A percentile compares a stretch with the other conserved stretches of the same genome.
These are phyloP conservation scores for Catonia carolina DNA, from an alignment of 2,888 invertebrate genomes.

Conservation along the genomic window DNA sequence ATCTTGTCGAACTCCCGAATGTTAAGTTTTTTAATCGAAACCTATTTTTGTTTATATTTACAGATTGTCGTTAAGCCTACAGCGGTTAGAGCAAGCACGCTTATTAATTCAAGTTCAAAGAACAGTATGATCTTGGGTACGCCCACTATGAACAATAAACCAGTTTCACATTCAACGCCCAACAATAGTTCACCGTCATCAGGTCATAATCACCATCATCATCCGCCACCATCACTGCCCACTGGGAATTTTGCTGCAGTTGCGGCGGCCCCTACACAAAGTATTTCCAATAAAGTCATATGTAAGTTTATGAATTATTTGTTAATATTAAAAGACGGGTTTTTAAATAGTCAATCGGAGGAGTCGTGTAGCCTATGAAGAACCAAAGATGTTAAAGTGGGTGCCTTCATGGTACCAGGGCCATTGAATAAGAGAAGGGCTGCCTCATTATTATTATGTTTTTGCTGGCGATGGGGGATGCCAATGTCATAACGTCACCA, in stretches of 20 bases:
- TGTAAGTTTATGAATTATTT: slow-evolving; percentile 10
- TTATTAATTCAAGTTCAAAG: slow-evolving; percentile 18
- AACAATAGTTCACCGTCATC: slow-evolving; percentile 45
- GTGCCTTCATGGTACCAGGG: too few species aligned
- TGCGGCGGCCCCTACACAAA: slow-evolving; percentile 45
- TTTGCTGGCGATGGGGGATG: too few species aligned
- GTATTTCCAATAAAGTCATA: slow-evolving; percentile 34
- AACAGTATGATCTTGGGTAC: slow-evolving; percentile 40
- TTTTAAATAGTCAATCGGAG: too few species aligned
- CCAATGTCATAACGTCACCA: too few species aligned
- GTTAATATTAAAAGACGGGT: neutral
- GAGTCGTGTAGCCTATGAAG: too few species aligned
- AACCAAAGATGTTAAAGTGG: too few species aligned
- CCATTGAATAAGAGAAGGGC: too few species aligned
- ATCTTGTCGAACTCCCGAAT: too few species aligned
- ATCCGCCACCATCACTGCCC: slow-evolving; percentile 34
- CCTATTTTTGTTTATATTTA: slow-evolving; percentile 39
- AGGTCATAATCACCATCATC: slow-evolving; percentile 25
- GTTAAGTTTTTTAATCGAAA: too few species aligned
- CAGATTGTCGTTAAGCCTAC: slow-evolving; percentile 77
- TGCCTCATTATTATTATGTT: too few species aligned
- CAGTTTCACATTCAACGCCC: slow-evolving; percentile 39
- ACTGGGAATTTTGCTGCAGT: slow-evolving; percentile 58
- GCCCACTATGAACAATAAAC: slow-evolving; percentile 23
- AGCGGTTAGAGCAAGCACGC: slow-evolving; percentile 61